phyloP scores from a whole-genome alignment of 1,140 invertebrate species.

The Potamilus streckersoni region DNA sequence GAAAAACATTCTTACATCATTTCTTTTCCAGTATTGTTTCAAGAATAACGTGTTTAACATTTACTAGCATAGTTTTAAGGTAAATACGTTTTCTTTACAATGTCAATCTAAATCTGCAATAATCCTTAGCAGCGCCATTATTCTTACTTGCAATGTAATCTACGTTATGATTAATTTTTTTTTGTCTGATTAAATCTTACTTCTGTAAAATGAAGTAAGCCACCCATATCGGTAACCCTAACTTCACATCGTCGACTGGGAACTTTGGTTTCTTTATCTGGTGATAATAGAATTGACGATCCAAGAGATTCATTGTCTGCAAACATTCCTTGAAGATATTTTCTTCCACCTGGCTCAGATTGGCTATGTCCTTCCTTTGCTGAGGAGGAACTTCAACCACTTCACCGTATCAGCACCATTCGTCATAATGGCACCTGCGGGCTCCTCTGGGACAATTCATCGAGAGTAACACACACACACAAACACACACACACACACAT shows the following conservation, averaged over 20 bases:
- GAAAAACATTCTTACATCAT: no score
- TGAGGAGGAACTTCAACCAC: conserved; percentile 16
- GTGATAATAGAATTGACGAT: no score
- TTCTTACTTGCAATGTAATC: no score
- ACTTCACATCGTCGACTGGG: conserved; percentile 2
- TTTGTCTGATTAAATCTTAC: not conserved
- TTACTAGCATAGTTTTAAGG: accelerated
- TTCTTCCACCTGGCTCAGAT: not conserved
- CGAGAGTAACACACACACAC: not conserved
- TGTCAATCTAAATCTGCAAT: no score
- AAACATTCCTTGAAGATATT: conserved; percentile 3
- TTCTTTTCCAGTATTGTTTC: no score
- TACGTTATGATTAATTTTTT: no score
- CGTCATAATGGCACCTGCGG: conserved; percentile 14
- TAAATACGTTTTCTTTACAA: no score
- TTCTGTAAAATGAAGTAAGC: conserved; percentile 4
- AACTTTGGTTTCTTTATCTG: conserved; percentile 1
- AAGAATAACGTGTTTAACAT: no score
- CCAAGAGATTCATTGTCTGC: no score
- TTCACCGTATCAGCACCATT: conserved; percentile 17
- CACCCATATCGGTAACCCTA: conserved; percentile 16
- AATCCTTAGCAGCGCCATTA: no score
- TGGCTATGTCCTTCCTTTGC: conserved; percentile 3
- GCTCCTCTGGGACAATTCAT: conserved; percentile 3
- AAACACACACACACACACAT: no score